Conservation (phyloP, 2,797 vertebrate species). For the Muraenolepis orangiensis region DNA sequence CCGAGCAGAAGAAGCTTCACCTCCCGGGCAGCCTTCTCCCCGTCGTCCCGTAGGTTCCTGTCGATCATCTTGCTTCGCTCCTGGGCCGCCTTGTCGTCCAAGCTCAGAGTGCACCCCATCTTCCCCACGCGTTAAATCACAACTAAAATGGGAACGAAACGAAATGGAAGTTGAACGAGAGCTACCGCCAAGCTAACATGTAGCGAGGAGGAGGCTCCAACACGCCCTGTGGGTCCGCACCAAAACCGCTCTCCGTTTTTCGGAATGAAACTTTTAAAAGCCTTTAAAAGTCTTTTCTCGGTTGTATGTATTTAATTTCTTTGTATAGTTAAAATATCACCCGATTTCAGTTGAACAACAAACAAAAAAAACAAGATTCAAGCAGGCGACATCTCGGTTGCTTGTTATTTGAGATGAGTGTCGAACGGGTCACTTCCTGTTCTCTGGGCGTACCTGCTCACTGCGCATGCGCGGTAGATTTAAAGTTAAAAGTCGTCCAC, state of each 20-base stretch:
- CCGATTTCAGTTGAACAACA: not conserved
- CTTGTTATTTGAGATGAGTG: slow-evolving; percentile 13
- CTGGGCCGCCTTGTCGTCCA: slow-evolving; percentile 95
- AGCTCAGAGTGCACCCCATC: slow-evolving; percentile 97
- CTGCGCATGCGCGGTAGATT: slow-evolving; percentile 57
- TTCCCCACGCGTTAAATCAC: slow-evolving; percentile 45
- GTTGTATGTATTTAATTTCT: not conserved
- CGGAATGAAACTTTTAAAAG: not conserved
- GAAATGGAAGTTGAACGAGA: slow-evolving; percentile 44
- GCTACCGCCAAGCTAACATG: slow-evolving; percentile 70
- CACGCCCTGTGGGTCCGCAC: slow-evolving; percentile 57
- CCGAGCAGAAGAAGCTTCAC: slow-evolving; percentile 97
- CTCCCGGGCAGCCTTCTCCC: slow-evolving; percentile 94
- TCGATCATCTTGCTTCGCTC: slow-evolving; percentile 98
- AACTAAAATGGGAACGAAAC: slow-evolving; percentile 28
- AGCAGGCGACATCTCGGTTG: slow-evolving; percentile 20
- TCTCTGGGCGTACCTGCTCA: slow-evolving; percentile 26
- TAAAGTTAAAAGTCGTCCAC: not conserved
- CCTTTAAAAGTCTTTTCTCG: not conserved
- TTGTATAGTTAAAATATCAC: not conserved
- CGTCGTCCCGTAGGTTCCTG: slow-evolving; percentile 93
- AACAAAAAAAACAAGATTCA: slow-evolving; percentile 10
- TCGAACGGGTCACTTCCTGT: slow-evolving; percentile 59
- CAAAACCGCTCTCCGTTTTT: slow-evolving; percentile 17
- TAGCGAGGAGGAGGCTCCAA: slow-evolving; percentile 36